Conservation (phyloP, 92 coral and sea anemone species). For the Isaurus tuberculatus region DNA sequence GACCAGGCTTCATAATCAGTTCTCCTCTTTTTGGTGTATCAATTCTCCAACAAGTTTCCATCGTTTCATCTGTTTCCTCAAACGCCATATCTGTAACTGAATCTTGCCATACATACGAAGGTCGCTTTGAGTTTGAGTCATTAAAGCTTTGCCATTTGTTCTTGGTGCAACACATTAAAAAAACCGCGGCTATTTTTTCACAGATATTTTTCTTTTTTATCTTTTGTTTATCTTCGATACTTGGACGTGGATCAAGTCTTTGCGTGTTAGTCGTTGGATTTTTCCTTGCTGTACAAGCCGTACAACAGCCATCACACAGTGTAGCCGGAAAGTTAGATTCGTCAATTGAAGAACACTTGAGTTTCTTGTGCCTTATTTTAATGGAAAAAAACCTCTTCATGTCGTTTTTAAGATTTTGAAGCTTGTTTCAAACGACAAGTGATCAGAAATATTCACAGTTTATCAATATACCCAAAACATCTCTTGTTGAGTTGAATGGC, state of each 20-base stretch:
- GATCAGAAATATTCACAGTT: no score
- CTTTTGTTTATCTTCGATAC: not conserved
- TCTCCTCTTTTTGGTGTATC: conserved; percentile 12
- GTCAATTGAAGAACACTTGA: not conserved
- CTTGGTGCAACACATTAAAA: not conserved
- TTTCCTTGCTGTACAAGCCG: not conserved
- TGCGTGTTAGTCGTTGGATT: not conserved
- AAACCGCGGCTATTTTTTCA: not conserved
- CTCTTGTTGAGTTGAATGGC: no score
- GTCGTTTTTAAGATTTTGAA: no score
- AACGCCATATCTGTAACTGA: not conserved
- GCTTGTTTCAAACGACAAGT: no score
- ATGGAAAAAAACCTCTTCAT: not conserved
- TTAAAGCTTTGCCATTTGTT: not conserved
- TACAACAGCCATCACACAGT: not conserved
- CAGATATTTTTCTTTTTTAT: conserved; percentile 1
- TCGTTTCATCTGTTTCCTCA: not conserved
- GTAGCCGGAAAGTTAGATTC: not conserved
- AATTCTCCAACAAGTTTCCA: not conserved
- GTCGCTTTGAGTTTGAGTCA: not conserved
- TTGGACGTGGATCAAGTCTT: not conserved
- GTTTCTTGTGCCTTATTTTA: not conserved
- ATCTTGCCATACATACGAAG: not conserved
- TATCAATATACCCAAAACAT: no score
- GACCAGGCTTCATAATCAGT: not conserved